Conservation (phyloP, 30 jellyfish, hydroid and myxozoan genomes). For the Nemopilema nomurai region DNA sequence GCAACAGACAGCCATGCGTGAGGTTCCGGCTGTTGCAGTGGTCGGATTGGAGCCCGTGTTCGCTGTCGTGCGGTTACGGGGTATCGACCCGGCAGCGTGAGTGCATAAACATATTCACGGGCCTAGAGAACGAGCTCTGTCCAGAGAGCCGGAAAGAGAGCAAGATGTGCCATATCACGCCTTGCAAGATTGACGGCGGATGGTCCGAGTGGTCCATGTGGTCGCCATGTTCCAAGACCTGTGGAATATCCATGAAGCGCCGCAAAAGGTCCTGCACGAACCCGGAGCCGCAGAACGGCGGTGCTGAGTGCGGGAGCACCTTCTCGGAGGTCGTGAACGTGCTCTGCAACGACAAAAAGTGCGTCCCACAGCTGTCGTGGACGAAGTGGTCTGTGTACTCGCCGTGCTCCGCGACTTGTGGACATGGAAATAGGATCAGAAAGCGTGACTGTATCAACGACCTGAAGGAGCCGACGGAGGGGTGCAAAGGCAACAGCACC, state of each 20-base stretch:
- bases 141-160: conserved; percentile 68
- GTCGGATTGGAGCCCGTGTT: conserved; percentile 91
- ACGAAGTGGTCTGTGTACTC: conserved; percentile 82
- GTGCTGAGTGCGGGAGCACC: conserved; percentile 83
- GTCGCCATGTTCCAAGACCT: conserved; percentile 87
- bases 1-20: conserved; percentile 86
- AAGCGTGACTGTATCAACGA: conserved; percentile 78
- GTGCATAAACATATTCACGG: conserved; percentile 82
- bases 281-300: conserved; percentile 83
- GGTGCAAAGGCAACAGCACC: conserved; percentile 73
- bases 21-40: conserved; percentile 71
- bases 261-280: conserved; percentile 88
- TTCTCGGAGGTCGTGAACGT: conserved; percentile 67
- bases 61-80: conserved; percentile 71
- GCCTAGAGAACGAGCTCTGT: conserved; percentile 66
- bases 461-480: conserved; percentile 50
- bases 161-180: conserved; percentile 42
- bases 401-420: conserved; percentile 76
- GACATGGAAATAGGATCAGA: conserved; percentile 70
- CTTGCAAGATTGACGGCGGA: conserved; percentile 76
- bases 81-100: conserved; percentile 63
- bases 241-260: conserved; percentile 87
- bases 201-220: conserved; percentile 94
- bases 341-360: conserved; percentile 66
- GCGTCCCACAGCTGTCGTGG: conserved; percentile 79